phyloP scores from a whole-genome alignment of 2,797 vertebrate species.

The Chiroxiphia lanceolata region DNA sequence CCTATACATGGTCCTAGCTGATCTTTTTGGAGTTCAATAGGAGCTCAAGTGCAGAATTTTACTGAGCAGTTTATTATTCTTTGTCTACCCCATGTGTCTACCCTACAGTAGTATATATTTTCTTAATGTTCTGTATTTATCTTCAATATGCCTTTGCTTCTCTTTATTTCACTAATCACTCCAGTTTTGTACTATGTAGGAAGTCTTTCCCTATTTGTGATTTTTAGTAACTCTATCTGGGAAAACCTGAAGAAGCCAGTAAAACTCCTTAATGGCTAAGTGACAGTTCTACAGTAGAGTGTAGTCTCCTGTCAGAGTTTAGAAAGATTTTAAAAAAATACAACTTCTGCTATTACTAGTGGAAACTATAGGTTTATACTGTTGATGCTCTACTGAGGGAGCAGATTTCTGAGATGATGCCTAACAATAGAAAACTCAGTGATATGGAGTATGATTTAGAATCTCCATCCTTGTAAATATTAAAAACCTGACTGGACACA shows the following conservation, averaged over 20 bases:
- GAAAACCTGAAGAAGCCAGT: not conserved
- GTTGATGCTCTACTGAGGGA: not conserved
- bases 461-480: too few species aligned
- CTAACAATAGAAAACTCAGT: not conserved
- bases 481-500: not conserved
- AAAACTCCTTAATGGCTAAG: not conserved
- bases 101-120: not conserved
- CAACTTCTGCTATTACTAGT: not conserved
- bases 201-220: not conserved
- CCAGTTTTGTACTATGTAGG: not conserved
- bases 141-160: not conserved
- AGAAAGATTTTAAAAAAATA: not conserved
- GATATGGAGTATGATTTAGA: not conserved
- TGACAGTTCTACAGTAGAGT: not conserved
- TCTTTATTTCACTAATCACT: not conserved
- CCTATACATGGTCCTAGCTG: not conserved
- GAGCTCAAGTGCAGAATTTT: not conserved
- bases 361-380: not conserved
- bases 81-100: not conserved
- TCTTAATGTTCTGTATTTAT: not conserved
- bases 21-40: not conserved
- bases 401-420: not conserved
- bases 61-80: not conserved
- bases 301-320: not conserved
- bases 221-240: not conserved